phyloP scores from a whole-genome alignment of 2,888 invertebrate species.

The Cylindroiulus punctatus region DNA sequence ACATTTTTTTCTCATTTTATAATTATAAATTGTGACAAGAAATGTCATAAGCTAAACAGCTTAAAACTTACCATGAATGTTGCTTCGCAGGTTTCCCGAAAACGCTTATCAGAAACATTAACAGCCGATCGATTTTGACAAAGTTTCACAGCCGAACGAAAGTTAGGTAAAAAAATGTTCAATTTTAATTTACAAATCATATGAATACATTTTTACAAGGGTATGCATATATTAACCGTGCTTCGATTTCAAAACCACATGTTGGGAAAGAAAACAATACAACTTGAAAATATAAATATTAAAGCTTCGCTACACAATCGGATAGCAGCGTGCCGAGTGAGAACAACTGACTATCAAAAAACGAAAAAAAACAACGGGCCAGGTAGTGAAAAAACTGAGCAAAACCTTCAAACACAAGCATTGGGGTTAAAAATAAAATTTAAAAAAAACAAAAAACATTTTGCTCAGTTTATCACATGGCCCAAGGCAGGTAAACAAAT shows the following conservation, averaged over 20 bases:
- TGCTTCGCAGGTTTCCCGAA: too few relatives aligned
- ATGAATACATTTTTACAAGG: constrained; percentile 29
- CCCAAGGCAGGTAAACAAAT: background rate
- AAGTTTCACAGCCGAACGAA: too few relatives aligned
- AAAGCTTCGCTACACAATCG: background rate
- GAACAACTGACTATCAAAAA: background rate
- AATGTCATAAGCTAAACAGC: too few relatives aligned
- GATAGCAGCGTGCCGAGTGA: background rate
- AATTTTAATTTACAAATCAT: constrained; percentile 9
- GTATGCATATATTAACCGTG: background rate
- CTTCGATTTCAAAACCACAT: background rate
- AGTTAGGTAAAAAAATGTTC: background rate
- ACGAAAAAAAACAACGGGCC: background rate
- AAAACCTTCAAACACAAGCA: background rate
- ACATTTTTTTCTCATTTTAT: too few relatives aligned
- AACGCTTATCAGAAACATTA: too few relatives aligned
- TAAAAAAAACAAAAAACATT: background rate
- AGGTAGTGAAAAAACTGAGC: background rate
- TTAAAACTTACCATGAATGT: too few relatives aligned
- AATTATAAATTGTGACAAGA: too few relatives aligned
- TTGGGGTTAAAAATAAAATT: too few relatives aligned
- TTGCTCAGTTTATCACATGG: background rate
- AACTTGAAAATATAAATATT: constrained; percentile 11
- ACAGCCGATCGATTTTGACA: too few relatives aligned
- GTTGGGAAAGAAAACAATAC: constrained; percentile 7